Conservation (phyloP, 2,888 invertebrate genomes). For the Erebia epiphron region DNA sequence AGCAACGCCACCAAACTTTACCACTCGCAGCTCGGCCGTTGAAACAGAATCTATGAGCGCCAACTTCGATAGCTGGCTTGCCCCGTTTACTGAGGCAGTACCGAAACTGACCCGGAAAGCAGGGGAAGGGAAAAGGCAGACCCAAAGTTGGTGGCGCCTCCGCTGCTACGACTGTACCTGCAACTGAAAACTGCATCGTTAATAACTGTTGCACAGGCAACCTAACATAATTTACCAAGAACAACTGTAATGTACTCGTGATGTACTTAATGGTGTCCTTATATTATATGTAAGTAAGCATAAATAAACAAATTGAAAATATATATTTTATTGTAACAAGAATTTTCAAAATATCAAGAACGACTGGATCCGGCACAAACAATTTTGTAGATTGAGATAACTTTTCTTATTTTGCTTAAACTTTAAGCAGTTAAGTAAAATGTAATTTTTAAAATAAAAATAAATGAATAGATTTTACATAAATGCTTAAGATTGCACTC, state of each 20-base stretch:
- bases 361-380: conserved; percentile 6
- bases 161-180: conserved; percentile 57
- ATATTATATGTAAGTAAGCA: not conserved
- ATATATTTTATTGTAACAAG: conserved; percentile 9
- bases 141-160: conserved; percentile 71
- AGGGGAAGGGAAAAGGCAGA: conserved; percentile 75
- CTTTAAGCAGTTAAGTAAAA: too few relatives aligned
- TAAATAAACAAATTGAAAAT: conserved; percentile 6
- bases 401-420: not conserved
- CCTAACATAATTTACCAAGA: not conserved
- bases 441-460: too few relatives aligned
- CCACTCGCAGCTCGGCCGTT: conserved; percentile 78
- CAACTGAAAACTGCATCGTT: conserved; percentile 61
- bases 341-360: not conserved
- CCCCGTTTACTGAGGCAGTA: conserved; percentile 78
- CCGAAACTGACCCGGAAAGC: conserved; percentile 77
- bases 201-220: conserved; percentile 42
- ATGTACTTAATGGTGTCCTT: too few relatives aligned
- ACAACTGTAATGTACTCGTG: not conserved
- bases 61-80: conserved; percentile 77
- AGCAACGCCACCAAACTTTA: conserved; percentile 80
- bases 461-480: too few relatives aligned
- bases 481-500: not conserved
- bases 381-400: not conserved
- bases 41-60: conserved; percentile 77